Evolutionary conservation across 2,888 invertebrate genomes (phyloP), one percentile per base, ranked within the genome.

Genomic region (Alloplasta piceator): DNA sequence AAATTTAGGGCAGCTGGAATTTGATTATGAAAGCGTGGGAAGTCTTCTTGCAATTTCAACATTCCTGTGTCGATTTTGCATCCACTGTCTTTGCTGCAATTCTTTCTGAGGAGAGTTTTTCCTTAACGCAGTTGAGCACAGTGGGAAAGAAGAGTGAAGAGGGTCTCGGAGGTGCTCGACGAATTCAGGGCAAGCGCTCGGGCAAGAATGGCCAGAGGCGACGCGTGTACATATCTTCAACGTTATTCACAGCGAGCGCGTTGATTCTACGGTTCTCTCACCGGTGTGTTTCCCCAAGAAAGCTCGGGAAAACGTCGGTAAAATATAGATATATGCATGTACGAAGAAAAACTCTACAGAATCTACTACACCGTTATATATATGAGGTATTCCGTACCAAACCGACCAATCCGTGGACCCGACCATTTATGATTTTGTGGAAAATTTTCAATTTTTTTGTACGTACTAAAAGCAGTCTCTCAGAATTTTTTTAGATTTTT

Each of bases 191-290:
- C 55, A 82, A 68, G 77, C 64, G 26, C 16, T 70, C 38, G 36
- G 60, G 66, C 70, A 61, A 81, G 74, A 55, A 74, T 75, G 36
- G 67, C 78, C 63, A 50, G 14, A 50, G 81, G 78, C 74, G 66
- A 43, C 14, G 66, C 66, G 56, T 73, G 64, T 75, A 77, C 55
- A 50, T 64, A 64, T 64, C 52, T 60, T 67, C 55, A 16, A 52
- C 26, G 50, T 55, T 46, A 26, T 39, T 50, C 26, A 26, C 38
- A 50, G 64, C 43, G 14, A 14, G 43, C 14, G 60, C 50, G 66
- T 67, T 82, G 66, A 71, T 78, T 66, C 78, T 70, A 36, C 14
- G 36, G 63, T 61, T 78, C 66, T 50, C 74, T 38, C 48, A 66
- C 61, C 61, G 46, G 66, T 60, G 56, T 75, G 67, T 82, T 61